Base-by-base conservation (phyloP, 1,140 invertebrate genomes). In the Drosophila trapezifrons region DNA sequence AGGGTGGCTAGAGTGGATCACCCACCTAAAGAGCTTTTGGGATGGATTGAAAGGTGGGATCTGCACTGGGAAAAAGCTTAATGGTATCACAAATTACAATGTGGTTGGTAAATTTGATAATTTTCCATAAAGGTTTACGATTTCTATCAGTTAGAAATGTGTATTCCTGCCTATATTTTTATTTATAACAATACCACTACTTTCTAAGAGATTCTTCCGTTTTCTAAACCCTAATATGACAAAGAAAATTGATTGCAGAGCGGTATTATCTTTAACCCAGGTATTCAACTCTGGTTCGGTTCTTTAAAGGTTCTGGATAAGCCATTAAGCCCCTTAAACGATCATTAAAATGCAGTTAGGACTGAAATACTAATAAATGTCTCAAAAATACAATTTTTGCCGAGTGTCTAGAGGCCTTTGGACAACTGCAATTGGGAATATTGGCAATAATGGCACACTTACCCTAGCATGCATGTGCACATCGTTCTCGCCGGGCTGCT, bases 381-480 rank as follows among this genome's bases (percentile, higher is more conserved):
- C 8, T 25, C 8, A 4, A 46, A 46, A 46, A 25, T n/a, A 1
- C 7, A 2, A 22, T 3, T 20, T 43, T 43, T 22, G 4, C 15
- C 15, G 5, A 55, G 18, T 40, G 35, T 25, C 25, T 49, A 2
- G 0, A 0, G 10, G 5, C n/a, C 17, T 49, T 29, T 25, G n/a
- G 7, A 9, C n/a, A 49, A 49, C 29, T 58, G 9, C 8, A 25
- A 46, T 40, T 46, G 17, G 2, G 12, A 42, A 46, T 59, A 37
- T 18, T 27, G 20, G 5, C 6, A 18, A 0, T 55, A 8, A 10
- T 40, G 8, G 12, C 35, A 90, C 90, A 52, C 90, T 91, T 46
- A 91, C 90, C 90, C 90, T 79, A 78, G 79, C 87, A 82, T 90
- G 87, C 87, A 91, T 89, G 56, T 86, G 86, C 71, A 89, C 81